Percentiles rank a stretch among this genome's conserved stretches.
Conservation (phyloP, 23 tunicate species). For the Phallusia fumigata region DNA sequence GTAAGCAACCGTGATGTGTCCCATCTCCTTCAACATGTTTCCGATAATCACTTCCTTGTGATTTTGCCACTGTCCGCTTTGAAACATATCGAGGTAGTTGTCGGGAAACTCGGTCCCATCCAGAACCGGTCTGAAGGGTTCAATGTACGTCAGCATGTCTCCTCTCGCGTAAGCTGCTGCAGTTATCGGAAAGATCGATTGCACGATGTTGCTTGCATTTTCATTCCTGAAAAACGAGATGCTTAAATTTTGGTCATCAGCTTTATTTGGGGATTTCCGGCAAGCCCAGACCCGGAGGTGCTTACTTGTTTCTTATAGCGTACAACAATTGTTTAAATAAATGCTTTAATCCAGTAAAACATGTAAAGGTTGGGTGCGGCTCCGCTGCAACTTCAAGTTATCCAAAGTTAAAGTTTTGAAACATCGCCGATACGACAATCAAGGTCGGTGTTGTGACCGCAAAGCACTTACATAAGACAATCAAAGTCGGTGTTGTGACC, state of each 20-base stretch:
- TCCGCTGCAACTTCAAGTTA: no score
- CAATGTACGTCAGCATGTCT: constrained; percentile 18
- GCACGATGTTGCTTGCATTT: no score
- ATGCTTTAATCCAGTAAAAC: no score
- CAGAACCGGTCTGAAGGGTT: constrained; percentile 36
- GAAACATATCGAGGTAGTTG: constrained; percentile 22
- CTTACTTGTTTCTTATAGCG: no score
- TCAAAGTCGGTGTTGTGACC: neutral
- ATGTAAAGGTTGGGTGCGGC: no score
- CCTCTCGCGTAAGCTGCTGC: neutral
- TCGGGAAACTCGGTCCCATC: constrained; percentile 35
- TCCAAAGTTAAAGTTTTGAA: no score
- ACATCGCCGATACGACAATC: neutral
- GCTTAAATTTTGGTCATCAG: no score
- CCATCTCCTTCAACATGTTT: constrained; percentile 18
- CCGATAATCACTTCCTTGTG: constrained; percentile 50
- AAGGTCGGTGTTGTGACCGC: neutral
- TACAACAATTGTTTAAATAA: no score
- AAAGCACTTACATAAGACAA: neutral
- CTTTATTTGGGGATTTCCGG: no score
- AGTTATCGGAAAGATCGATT: no score
- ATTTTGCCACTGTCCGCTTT: constrained; percentile 35
- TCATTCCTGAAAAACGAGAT: no score
- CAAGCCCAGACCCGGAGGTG: no score
- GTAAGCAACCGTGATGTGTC: neutral